These are phyloP conservation scores for Chlorodrepanis virens DNA, from an alignment of 2,113 vertebrate genomes.

Conservation along the genomic window DNA sequence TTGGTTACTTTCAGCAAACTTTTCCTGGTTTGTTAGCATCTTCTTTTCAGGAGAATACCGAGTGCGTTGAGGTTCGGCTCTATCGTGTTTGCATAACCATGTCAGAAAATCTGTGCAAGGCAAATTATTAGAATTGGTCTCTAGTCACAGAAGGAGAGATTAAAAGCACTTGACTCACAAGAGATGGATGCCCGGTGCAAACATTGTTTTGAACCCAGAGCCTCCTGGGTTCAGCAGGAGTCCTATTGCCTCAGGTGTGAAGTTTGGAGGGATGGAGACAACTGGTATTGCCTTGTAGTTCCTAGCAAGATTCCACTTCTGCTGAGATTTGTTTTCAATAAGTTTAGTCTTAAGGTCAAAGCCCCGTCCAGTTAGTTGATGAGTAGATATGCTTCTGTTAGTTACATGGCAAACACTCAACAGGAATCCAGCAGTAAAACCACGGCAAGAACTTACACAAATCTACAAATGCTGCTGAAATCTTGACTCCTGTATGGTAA, in stretches of 20 bases:
- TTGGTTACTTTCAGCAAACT: background rate
- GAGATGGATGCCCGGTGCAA: fast-evolving
- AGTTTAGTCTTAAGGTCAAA: background rate
- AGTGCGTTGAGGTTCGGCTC: background rate
- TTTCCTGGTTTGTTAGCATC: background rate
- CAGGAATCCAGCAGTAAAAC: background rate
- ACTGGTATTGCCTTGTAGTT: background rate
- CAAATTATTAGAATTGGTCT: background rate
- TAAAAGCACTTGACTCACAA: background rate
- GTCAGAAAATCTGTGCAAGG: background rate
- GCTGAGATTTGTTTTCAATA: background rate
- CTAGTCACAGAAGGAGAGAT: background rate
- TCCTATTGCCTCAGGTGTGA: background rate
- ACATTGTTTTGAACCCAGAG: background rate
- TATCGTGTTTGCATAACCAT: fast-evolving
- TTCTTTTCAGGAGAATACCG: background rate
- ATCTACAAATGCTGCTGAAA: background rate
- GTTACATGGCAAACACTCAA: fast-evolving
- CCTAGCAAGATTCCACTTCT: background rate
- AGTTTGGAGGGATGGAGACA: background rate
- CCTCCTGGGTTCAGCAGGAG: background rate
- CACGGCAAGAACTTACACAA: fast-evolving
- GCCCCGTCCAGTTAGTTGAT: background rate
- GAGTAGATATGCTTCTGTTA: background rate
- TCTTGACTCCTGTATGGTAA: background rate